Percentiles rank a stretch among this genome's conserved stretches.
phyloP scores from a whole-genome alignment of 2,888 invertebrate species.

The Drosophila buzzatii region DNA sequence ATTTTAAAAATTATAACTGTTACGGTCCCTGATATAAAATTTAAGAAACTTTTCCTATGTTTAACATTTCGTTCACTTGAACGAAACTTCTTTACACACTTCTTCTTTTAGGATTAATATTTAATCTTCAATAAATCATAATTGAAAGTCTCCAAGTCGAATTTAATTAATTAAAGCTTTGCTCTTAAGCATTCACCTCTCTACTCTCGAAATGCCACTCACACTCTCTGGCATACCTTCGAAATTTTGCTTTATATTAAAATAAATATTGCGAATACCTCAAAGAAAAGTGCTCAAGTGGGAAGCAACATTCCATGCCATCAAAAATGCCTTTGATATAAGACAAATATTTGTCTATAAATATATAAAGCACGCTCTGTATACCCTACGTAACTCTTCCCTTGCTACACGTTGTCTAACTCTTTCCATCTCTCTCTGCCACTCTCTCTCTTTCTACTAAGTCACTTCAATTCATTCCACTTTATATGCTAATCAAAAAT shows the following conservation, averaged over 20 bases:
- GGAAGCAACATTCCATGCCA: not conserved
- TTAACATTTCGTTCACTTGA: no score
- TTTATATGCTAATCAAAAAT: constrained; percentile 25
- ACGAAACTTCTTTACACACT: no score
- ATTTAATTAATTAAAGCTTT: not conserved
- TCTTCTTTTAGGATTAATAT: no score
- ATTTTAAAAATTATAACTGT: no score
- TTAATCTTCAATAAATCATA: no score
- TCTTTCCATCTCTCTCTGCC: not conserved
- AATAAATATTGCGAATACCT: not conserved
- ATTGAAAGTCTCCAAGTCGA: not conserved
- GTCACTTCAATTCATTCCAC: not conserved
- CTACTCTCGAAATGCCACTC: not conserved
- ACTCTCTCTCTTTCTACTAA: not conserved
- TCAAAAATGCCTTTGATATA: constrained; percentile 12
- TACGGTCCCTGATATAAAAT: no score
- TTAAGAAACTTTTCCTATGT: no score
- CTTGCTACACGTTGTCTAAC: not conserved
- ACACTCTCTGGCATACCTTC: not conserved
- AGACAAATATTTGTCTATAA: constrained; percentile 9
- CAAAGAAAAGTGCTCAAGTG: not conserved
- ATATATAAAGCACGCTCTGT: not conserved
- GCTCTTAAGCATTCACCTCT: no score
- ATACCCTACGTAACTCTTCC: constrained; percentile 10
- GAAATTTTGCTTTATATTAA: constrained; percentile 7